Base-by-base conservation (phyloP, 2,888 invertebrate genomes). In the Leptinotarsa rubiginosa region DNA sequence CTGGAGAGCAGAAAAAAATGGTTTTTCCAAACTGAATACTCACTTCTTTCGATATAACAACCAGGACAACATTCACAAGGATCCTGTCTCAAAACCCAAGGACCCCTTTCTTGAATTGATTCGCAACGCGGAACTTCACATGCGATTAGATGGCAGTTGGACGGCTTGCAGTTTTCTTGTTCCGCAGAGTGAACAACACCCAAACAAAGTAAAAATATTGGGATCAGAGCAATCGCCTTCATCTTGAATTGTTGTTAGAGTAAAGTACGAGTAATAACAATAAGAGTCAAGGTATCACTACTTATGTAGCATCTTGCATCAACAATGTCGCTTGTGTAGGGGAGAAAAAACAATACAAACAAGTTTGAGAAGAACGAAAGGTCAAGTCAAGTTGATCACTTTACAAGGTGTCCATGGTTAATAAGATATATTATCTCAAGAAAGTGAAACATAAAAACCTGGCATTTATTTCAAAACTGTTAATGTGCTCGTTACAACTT, bases 1-100 rank as follows among this genome's bases (percentile, higher is more conserved):
- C 41, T 41, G 41, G 3, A 12, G 41, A 41, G 41, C 41, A 41
- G 10, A 10, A 41, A 0, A 41, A 1, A 10, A 0, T 10, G 10
- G 0, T 41, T 41, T 41, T 41, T 41, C 10, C 2, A 41, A 41
- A 41, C 41, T 41, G 41, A 56, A 59, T 2, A 71, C 71, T 71
- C 54, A 71, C 71, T 65, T 65, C n/a, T 65, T 25, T 65, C 31
- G 15, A 65, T 41, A 25, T 71, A 71, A 18, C 71, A 71, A 15
- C 65, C 71, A 16, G 71, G 71, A 54, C 71, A 71, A 54, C 71
- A 71, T 4, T 65, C 4, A 47, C 71, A 71, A 54, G 71, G 65
- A 16, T 71, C 22, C 22, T 71, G 52, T 16, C 56, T 52, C 47
- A 65, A 18, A 5, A 25, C 59, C 59, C 59, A 59, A 59, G 59